Evolutionary conservation across 2,113 vertebrate genomes (phyloP), one percentile per base, ranked within the genome.

Genomic region (Calypte anna): DNA sequence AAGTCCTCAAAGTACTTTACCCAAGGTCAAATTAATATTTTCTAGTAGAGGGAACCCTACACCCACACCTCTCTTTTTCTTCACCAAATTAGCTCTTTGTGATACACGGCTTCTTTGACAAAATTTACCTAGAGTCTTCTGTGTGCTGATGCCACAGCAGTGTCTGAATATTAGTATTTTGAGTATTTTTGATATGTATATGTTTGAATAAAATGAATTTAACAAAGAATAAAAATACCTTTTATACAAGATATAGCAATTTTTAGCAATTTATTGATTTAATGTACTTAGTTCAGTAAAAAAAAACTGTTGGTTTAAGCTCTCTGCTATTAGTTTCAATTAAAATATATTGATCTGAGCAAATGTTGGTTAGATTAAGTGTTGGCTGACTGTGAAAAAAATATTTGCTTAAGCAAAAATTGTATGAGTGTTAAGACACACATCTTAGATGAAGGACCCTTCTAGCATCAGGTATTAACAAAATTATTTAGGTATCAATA

Each of bases 301-400:
- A 97, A 98, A 98, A 98, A 97, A 96, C 91, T 97, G 96, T 98
- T 97, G 88, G 82, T 97, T 98, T 97, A 97, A 98, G 95, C 94
- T 98, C 96, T 97, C 93, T 96, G 91, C 94, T 91, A 96, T 98
- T 98, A 97, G 92, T 96, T 98, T 98, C 97, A 97, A 98, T 98
- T 98, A 98, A 98, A 98, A 98, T 95, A 86, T 96, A 98, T 98
- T 44, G 97, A 98, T 97, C 96, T 96, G 74, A 90, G 94, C 95
- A 97, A 97, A 96, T 90, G 92, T 97, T 96, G 90, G 96, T 97
- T 97, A 96, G 94, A 91, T 97, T 96, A 97, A 97, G 95, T 96
- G 96, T 95, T 96, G 90, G 96, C 64, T 97, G 96, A 91, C 91
- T 95, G 55, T 91, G 79, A 75, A 83, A 91, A 79, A 88, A 96